A percentile compares a stretch with the other conserved stretches of the same genome.
Conservation (phyloP, 2,888 invertebrate genomes). For the Erebia aethiops region DNA sequence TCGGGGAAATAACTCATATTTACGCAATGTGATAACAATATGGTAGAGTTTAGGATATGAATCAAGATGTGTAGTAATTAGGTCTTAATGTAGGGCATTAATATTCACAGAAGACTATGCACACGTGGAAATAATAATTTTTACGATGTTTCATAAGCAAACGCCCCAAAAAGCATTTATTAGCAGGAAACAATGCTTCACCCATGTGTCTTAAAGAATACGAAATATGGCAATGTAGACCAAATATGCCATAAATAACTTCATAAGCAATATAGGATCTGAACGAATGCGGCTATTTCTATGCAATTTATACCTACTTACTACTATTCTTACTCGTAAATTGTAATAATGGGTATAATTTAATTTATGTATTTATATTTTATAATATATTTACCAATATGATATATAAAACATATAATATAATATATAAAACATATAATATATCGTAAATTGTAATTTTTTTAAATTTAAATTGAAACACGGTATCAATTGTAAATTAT, state of each 20-base stretch:
- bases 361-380: too few species aligned
- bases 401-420: too few species aligned
- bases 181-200: constrained; percentile 26
- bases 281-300: constrained; percentile 1
- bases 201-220: constrained; percentile 28
- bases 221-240: background rate
- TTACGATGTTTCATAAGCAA: constrained; percentile 5
- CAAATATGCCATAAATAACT: background rate
- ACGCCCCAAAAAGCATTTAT: constrained; percentile 9
- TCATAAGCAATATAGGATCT: too few species aligned
- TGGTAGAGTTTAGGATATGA: background rate
- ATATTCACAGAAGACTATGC: constrained; percentile 27
- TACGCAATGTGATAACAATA: constrained; percentile 6
- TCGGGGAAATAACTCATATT: background rate
- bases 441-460: too few species aligned
- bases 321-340: too few species aligned
- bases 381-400: too few species aligned
- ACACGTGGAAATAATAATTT: constrained; percentile 32
- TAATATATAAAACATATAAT: too few species aligned
- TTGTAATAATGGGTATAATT: too few species aligned
- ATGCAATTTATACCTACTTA: background rate
- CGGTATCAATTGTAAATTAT: background rate
- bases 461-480: background rate
- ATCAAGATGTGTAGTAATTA: constrained; percentile 20
- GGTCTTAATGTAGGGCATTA: constrained; percentile 19